phyloP scores from a whole-genome alignment of 2,888 invertebrate species.

The Lymantria monacha region DNA sequence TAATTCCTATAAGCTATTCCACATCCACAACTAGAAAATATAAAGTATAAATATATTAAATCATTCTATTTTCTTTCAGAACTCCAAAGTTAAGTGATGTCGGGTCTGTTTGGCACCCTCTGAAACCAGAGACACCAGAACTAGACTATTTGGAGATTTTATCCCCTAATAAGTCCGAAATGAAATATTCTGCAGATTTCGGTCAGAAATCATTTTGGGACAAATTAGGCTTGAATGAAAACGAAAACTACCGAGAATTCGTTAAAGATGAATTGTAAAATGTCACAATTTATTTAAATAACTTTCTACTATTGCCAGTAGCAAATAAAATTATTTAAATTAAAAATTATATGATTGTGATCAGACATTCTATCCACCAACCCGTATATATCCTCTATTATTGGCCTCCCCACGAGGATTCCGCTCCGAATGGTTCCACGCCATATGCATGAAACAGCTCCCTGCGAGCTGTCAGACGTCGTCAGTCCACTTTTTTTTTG shows the following conservation, averaged over 20 bases:
- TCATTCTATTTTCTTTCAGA: background rate
- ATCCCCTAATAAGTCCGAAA: background rate
- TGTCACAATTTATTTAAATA: background rate
- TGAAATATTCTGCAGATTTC: background rate
- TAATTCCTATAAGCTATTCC: too few species aligned
- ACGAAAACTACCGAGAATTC: background rate
- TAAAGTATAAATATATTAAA: too few species aligned
- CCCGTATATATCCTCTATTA: too few species aligned
- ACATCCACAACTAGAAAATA: too few species aligned
- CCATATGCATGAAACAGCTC: too few species aligned
- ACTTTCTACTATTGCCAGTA: background rate
- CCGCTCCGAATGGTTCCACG: too few species aligned
- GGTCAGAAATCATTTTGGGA: background rate
- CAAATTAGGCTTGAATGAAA: conserved; percentile 4
- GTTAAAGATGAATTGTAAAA: background rate
- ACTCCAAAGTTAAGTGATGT: background rate
- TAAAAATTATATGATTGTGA: too few species aligned
- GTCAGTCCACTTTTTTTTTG: too few species aligned
- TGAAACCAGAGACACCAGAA: background rate
- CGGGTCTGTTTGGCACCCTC: background rate
- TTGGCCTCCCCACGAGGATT: too few species aligned
- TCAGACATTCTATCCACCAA: too few species aligned
- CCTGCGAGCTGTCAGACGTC: too few species aligned
- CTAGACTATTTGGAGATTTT: background rate
- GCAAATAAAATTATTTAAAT: too few species aligned